phyloP scores from a whole-genome alignment of 2,113 vertebrate genomes.

The Chaetura pelagica region DNA sequence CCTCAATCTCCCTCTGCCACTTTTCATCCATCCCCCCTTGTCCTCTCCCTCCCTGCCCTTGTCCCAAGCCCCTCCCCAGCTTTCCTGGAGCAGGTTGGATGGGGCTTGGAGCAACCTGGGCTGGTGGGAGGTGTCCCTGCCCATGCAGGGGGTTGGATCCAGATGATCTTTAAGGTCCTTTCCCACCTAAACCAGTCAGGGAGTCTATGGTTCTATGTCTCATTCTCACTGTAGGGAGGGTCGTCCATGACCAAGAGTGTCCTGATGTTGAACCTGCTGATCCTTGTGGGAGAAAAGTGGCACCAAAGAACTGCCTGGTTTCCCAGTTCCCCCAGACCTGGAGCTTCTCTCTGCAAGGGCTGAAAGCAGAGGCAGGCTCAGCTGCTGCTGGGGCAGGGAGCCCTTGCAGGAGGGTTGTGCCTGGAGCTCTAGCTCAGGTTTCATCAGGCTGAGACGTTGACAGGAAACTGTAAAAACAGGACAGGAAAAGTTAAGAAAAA shows the following conservation, averaged over 20 bases:
- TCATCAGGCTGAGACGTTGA: background rate
- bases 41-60: too few relatives aligned
- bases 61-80: too few relatives aligned
- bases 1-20: too few relatives aligned
- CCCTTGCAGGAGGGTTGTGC: background rate
- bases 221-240: background rate
- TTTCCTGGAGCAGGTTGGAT: too few relatives aligned
- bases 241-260: background rate
- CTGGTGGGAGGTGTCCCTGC: too few relatives aligned
- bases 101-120: too few relatives aligned
- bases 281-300: background rate
- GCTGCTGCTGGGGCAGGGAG: background rate
- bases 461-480: slow-evolving; percentile 62
- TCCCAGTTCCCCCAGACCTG: background rate
- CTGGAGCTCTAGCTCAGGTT: background rate
- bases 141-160: too few relatives aligned
- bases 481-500: slow-evolving; percentile 33
- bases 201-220: too few relatives aligned
- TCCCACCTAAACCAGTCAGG: too few relatives aligned
- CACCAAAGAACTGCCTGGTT: background rate
- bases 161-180: too few relatives aligned
- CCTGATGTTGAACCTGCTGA: background rate
- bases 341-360: background rate
- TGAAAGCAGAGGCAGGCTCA: background rate
- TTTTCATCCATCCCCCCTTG: too few relatives aligned